Conservation (phyloP, 2,888 invertebrate species). For the Rhorus exstirpatorius region DNA sequence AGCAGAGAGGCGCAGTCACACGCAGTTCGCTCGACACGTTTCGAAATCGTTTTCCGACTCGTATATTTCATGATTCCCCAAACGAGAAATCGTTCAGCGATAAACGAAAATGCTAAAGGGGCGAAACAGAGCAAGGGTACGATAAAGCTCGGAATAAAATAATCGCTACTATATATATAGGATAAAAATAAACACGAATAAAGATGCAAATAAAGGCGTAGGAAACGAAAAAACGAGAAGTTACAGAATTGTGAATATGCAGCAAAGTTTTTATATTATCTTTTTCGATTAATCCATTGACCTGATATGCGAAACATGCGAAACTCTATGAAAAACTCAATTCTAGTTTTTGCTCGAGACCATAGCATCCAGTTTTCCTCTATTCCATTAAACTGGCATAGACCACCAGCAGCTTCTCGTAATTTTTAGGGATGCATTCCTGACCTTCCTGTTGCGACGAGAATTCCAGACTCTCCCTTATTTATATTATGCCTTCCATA, state of each 20-base stretch:
- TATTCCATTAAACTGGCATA: conserved; percentile 22
- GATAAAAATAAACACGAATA: conserved; percentile 39
- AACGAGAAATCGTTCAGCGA: conserved; percentile 57
- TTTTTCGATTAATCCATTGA: no score
- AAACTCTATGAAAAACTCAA: neutral
- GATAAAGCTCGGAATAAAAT: conserved; percentile 24
- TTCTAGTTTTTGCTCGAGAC: conserved; percentile 6
- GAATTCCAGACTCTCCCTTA: conserved; percentile 24
- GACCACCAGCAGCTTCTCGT: conserved; percentile 21
- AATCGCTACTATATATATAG: no score
- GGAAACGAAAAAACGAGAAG: neutral
- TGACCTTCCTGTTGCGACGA: neutral
- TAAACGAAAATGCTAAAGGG: conserved; percentile 51
- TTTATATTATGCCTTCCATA: no score
- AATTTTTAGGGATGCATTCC: conserved; percentile 36
- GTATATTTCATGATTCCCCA: conserved; percentile 28
- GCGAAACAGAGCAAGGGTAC: conserved; percentile 32
- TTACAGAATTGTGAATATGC: neutral
- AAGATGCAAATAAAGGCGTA: conserved; percentile 10
- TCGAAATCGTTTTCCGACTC: conserved; percentile 52
- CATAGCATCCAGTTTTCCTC: conserved; percentile 9
- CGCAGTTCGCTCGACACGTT: conserved; percentile 32
- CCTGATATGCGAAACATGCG: no score
- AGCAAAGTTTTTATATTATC: neutral
- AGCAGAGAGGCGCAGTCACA: conserved; percentile 7